Conservation (phyloP, 2,113 vertebrate species). For the Calidris pygmaea region DNA sequence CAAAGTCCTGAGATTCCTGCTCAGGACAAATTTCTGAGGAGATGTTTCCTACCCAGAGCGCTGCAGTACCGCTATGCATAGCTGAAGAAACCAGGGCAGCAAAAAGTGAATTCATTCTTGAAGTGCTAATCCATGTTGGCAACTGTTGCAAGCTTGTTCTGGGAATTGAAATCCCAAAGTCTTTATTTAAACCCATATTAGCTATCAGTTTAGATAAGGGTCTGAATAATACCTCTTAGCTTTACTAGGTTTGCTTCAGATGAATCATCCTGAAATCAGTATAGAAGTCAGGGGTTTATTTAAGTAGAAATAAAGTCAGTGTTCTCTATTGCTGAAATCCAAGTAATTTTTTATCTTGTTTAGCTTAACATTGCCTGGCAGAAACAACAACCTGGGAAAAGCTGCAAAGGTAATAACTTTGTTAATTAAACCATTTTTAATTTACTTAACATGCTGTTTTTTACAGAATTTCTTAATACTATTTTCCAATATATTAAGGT, state of each 20-base stretch:
- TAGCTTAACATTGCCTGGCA: background rate
- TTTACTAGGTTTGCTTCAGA: background rate
- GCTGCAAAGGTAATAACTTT: background rate
- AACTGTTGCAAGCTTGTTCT: background rate
- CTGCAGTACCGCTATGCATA: background rate
- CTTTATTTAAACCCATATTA: background rate
- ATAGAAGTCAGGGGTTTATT: background rate
- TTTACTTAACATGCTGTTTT: background rate
- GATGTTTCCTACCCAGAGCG: background rate
- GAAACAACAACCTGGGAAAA: background rate
- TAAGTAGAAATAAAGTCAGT: background rate
- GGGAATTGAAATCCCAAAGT: background rate
- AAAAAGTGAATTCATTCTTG: background rate
- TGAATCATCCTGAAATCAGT: background rate
- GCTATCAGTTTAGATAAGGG: background rate
- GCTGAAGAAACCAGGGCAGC: background rate
- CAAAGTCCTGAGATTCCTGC: background rate
- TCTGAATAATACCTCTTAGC: background rate
- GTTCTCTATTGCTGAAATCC: background rate
- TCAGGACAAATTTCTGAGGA: background rate
- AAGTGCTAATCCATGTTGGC: background rate
- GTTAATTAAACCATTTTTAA: background rate
- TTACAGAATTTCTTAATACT: background rate
- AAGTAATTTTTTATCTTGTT: background rate
- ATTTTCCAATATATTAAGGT: background rate